These are phyloP conservation scores for Danio jaintianensis DNA, from an alignment of 2,797 vertebrate genomes.

Conservation along the genomic window DNA sequence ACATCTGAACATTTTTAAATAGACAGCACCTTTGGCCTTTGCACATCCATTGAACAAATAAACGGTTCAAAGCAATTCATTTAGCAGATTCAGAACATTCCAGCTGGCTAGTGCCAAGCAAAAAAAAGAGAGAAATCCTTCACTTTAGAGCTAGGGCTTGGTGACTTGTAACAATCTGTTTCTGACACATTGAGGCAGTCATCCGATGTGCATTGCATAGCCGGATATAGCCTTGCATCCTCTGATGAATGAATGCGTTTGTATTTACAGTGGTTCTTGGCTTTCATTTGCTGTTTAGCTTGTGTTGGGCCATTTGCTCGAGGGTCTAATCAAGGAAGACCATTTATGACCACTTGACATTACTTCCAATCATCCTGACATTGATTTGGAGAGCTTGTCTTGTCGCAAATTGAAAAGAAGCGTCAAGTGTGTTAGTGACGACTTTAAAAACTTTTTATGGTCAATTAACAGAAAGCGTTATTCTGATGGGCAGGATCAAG, in stretches of 20 bases:
- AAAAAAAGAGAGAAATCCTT: slow-evolving; percentile 36
- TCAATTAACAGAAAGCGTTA: neutral
- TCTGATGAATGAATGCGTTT: slow-evolving; percentile 3
- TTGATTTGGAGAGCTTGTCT: slow-evolving; percentile 6
- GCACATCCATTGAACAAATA: slow-evolving; percentile 62
- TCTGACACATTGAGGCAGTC: slow-evolving; percentile 10
- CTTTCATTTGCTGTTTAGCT: slow-evolving; percentile 13
- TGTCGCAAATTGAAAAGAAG: neutral
- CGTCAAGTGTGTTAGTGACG: neutral
- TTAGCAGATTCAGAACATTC: slow-evolving; percentile 19
- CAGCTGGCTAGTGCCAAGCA: slow-evolving; percentile 11
- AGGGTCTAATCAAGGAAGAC: slow-evolving; percentile 22
- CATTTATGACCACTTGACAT: slow-evolving; percentile 17
- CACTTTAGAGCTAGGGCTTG: neutral
- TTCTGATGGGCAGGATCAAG: neutral
- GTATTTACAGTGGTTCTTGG: slow-evolving; percentile 24
- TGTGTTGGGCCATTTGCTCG: slow-evolving; percentile 22
- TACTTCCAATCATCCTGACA: slow-evolving; percentile 4
- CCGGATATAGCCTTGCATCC: slow-evolving; percentile 7
- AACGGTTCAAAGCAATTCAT: slow-evolving; percentile 52
- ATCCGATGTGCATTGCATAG: neutral
- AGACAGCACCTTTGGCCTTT: slow-evolving; percentile 72
- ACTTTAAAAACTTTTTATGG: neutral
- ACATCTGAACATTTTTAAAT: slow-evolving; percentile 75
- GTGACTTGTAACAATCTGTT: slow-evolving; percentile 7